Base-by-base conservation (phyloP, 2,113 vertebrate genomes). In the Orthonyx spaldingii region DNA sequence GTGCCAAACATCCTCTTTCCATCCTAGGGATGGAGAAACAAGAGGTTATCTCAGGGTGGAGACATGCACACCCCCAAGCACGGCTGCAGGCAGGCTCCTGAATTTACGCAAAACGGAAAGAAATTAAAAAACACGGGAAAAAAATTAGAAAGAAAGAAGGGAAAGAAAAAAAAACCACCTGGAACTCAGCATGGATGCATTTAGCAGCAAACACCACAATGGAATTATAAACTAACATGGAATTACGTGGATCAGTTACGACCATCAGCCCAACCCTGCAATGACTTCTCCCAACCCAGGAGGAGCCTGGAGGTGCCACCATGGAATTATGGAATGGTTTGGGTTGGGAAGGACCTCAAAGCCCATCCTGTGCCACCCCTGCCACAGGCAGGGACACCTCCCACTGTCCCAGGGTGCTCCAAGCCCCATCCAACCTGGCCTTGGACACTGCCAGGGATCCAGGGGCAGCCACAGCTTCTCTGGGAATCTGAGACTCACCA, bases 1-100 rank as follows among this genome's bases (percentile, higher is more conserved):
- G 99, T 99, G 87, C 99, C 99, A 97, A 99, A 99, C 99, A 99
- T 99, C 97, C 99, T 98, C 99, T 99, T 99, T 97, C 99, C 99
- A 90, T 98, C 98, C 99, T 99, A 96, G 59, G 87, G 95, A 89
- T 93, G 96, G 97, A 97, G 96, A 98, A 97, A 96, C 84, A 52
- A 86, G 92, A 87, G 74, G 91, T 97, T 89, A 95, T 68, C 89
- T 97, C 87, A 97, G 88, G 57, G 66, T 52, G 93, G 86, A 84
- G 47, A 85, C 11, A 16, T 0, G 4, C 44, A 76, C 11, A 70
- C 17, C 69, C 56, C 41, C n/a, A 41, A 86, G 49, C n/a, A 41
- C 1, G 12, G 68, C 81, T 92, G 95, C 74, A 94, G 91, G 75
- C 61, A 92, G 77, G 84, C 87, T 87, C 83, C 92, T 95, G 80